Evolutionary conservation across 2,113 vertebrate species (phyloP).

Genomic region (Melanostigma gelatinosum): DNA sequence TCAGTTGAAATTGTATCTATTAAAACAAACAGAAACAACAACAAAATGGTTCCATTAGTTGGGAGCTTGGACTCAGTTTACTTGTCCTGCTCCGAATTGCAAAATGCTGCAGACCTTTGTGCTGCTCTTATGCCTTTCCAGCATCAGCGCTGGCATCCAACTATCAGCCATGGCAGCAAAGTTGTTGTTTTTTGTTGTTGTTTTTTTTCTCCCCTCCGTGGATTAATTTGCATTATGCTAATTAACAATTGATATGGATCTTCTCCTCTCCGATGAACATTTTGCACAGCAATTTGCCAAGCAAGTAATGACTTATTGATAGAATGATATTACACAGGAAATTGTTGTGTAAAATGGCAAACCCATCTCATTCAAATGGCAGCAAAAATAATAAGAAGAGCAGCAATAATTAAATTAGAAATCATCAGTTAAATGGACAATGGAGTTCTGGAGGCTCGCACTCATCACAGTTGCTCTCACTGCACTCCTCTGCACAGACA

Average conservation of each 20-base stretch:
- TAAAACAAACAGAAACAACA: conserved; percentile 1
- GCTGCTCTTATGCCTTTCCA: conserved; percentile 62
- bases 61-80: conserved; percentile 38
- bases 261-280: conserved; percentile 76
- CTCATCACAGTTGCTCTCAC: conserved; percentile 37
- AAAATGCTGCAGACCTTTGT: conserved; percentile 55
- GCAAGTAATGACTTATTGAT: conserved; percentile 85
- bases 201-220: conserved; percentile 29
- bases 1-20: conserved; percentile 10
- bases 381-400: conserved; percentile 50
- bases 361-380: conserved; percentile 56
- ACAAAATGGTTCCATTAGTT: conserved; percentile 5
- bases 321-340: conserved; percentile 77
- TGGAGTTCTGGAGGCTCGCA: conserved; percentile 42
- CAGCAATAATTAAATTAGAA: conserved; percentile 62
- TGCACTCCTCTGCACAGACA: conserved; percentile 38
- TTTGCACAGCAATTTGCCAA: conserved; percentile 76
- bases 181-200: conserved; percentile 22
- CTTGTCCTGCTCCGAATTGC: conserved; percentile 29
- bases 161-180: conserved; percentile 64
- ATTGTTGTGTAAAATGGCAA: conserved; percentile 76
- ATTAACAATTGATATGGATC: conserved; percentile 76
- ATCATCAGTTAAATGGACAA: conserved; percentile 58
- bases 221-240: conserved; percentile 79
- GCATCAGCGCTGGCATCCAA: conserved; percentile 56